Conservation (phyloP, 2,113 vertebrate species). For the Myiagra hebetior region DNA sequence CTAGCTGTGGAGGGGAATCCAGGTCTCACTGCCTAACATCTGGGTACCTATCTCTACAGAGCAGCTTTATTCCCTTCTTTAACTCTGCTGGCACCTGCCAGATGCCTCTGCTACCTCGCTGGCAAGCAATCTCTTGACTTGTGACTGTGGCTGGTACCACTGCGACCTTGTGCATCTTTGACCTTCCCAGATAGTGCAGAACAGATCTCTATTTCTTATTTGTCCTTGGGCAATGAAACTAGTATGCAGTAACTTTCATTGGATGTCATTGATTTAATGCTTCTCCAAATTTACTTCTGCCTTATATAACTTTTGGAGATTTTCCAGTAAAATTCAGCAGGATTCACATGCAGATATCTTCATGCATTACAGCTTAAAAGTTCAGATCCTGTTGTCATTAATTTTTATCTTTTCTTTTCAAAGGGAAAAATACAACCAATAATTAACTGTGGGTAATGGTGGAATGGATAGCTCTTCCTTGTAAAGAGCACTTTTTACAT, state of each 20-base stretch:
- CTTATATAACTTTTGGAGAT: rapidly evolving
- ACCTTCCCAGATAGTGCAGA: neutral
- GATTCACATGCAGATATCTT: neutral
- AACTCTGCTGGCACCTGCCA: neutral
- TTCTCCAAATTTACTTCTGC: neutral
- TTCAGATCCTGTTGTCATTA: neutral
- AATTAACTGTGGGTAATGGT: neutral
- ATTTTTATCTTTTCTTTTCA: neutral
- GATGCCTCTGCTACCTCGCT: neutral
- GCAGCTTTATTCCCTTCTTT: neutral
- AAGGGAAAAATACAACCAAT: neutral
- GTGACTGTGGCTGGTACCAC: neutral
- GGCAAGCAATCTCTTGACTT: neutral
- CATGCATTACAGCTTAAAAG: neutral
- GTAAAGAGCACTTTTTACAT: neutral
- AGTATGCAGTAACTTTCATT: neutral
- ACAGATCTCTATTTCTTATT: neutral
- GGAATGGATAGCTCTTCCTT: neutral
- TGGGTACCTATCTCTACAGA: neutral
- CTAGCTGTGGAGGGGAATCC: neutral
- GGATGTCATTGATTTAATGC: neutral
- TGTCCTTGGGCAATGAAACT: neutral
- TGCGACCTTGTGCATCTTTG: neutral
- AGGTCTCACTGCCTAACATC: neutral
- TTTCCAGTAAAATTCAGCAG: neutral